Conservation (phyloP, 2,797 vertebrate species). For the Molossus alvarezi region DNA sequence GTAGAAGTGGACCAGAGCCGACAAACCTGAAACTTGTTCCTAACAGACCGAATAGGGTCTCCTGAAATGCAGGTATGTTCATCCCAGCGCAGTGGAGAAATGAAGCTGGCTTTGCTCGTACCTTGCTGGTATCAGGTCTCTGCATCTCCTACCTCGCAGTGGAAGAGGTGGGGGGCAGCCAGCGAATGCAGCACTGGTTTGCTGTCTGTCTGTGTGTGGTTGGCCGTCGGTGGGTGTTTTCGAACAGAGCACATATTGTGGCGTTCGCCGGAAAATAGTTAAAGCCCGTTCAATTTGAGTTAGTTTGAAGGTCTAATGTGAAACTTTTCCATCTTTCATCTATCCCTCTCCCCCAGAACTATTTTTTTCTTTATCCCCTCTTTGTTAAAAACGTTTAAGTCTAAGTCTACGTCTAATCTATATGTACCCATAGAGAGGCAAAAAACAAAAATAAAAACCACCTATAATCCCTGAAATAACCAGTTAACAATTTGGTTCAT, state of each 20-base stretch:
- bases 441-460: conserved; percentile 46
- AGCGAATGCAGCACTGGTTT: background rate
- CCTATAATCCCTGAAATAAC: background rate
- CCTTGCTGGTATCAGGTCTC: background rate
- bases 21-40: background rate
- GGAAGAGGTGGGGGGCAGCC: background rate
- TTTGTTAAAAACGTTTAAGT: too few species aligned
- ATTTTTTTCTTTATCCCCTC: background rate
- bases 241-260: background rate
- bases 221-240: background rate
- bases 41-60: background rate
- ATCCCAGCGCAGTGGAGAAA: background rate
- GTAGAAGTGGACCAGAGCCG: background rate
- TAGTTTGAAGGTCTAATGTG: background rate
- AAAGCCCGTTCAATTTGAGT: background rate
- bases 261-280: fast-evolving
- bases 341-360: background rate
- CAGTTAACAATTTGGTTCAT: background rate
- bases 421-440: background rate
- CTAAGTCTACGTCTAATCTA: too few species aligned
- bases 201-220: too few species aligned
- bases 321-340: background rate
- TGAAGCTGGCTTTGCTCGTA: background rate
- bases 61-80: background rate
- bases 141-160: background rate